These are phyloP conservation scores for Clarias magur DNA, from an alignment of 2,113 vertebrate species.

Conservation along the genomic window DNA sequence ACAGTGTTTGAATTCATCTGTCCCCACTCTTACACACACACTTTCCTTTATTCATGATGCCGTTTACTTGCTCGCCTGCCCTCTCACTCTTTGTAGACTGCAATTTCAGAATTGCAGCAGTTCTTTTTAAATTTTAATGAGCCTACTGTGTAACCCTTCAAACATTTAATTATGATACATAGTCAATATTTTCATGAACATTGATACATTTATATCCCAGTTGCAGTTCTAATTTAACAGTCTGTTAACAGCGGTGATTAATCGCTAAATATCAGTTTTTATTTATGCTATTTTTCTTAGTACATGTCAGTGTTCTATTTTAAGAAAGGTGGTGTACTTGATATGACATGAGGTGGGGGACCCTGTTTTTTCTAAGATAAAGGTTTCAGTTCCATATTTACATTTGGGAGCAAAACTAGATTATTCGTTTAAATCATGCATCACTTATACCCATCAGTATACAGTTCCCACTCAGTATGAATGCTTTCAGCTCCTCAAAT, in stretches of 20 bases:
- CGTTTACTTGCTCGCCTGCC: not conserved
- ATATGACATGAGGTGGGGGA: not conserved
- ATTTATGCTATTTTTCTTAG: not conserved
- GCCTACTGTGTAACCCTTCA: not conserved
- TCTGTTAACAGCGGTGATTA: not conserved
- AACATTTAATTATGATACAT: not conserved
- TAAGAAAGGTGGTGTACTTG: not conserved
- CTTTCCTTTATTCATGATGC: not conserved
- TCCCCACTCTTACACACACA: not conserved
- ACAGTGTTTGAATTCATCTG: not conserved
- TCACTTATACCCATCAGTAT: not conserved
- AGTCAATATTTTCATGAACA: not conserved
- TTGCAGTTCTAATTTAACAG: not conserved
- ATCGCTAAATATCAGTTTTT: not conserved
- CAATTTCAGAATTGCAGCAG: slow-evolving; percentile 5
- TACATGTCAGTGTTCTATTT: not conserved
- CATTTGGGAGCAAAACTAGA: not conserved
- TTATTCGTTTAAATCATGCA: not conserved
- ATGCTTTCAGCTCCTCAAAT: not conserved
- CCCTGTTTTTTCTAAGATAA: not conserved
- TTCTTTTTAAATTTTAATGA: slow-evolving; percentile 12
- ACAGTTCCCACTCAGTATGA: not conserved
- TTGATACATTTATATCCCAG: not conserved
- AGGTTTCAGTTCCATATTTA: not conserved
- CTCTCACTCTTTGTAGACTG: not conserved